Percentiles rank a stretch among this genome's conserved stretches.
These are phyloP conservation scores for Habropoda laboriosa DNA, from an alignment of 1,140 invertebrate genomes.

Conservation along the genomic window DNA sequence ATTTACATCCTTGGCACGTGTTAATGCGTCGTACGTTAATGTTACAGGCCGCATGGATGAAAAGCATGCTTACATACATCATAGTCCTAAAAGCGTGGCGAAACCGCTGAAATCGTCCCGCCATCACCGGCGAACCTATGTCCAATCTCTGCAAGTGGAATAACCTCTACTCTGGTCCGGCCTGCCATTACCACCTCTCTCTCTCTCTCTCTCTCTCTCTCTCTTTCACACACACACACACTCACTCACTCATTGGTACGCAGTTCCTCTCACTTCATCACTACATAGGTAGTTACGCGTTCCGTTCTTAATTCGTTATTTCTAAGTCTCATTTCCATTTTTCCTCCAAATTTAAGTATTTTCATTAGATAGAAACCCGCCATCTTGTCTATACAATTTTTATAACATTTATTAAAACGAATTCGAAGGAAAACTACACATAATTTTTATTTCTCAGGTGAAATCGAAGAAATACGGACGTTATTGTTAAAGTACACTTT, in stretches of 20 bases:
- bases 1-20: background rate
- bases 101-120: conserved; percentile 23
- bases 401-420: background rate
- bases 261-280: background rate
- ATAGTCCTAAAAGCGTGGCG: conserved; percentile 7
- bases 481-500: too few species aligned
- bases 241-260: too few species aligned
- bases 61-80: conserved; percentile 30
- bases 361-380: too few species aligned
- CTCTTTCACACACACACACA: too few species aligned
- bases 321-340: background rate
- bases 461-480: background rate
- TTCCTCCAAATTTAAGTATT: too few species aligned
- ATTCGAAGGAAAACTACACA: background rate
- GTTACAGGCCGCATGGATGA: conserved; percentile 45
- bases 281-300: too few species aligned
- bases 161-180: conserved; percentile 30
- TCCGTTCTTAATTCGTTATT: too few species aligned
- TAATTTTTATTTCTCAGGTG: background rate
- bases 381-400: background rate
- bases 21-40: conserved; percentile 32
- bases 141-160: conserved; percentile 51
- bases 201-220: background rate
- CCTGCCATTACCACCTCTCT: conserved; percentile 39
- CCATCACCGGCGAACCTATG: conserved; percentile 41